Conservation (phyloP, 2,797 vertebrate genomes). For the Muscicapa striata region DNA sequence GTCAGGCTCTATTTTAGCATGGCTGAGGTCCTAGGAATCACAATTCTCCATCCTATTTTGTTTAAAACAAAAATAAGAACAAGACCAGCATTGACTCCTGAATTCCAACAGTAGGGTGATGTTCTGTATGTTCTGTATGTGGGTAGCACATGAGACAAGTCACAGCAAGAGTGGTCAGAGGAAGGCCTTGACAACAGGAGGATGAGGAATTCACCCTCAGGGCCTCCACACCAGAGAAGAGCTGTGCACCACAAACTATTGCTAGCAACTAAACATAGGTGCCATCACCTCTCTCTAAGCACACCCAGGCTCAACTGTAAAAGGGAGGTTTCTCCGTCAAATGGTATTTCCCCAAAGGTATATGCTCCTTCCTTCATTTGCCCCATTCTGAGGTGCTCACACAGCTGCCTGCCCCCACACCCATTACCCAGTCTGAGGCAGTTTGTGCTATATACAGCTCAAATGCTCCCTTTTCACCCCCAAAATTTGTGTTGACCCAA, state of each 20-base stretch:
- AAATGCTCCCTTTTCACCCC: neutral
- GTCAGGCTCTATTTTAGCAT: neutral
- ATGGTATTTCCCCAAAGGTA: neutral
- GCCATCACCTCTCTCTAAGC: neutral
- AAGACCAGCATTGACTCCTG: neutral
- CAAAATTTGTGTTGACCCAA: neutral
- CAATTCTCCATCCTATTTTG: neutral
- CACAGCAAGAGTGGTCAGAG: neutral
- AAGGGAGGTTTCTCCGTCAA: neutral
- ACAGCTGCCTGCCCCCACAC: neutral
- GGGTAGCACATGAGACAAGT: neutral
- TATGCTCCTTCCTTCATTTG: neutral
- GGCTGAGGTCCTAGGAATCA: neutral
- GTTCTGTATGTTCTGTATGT: neutral
- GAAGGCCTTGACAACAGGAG: neutral
- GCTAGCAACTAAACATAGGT: neutral
- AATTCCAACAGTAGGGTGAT: neutral
- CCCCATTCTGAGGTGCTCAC: neutral
- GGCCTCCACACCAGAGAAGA: neutral
- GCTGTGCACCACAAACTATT: neutral
- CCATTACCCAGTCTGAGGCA: neutral
- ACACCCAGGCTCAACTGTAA: neutral
- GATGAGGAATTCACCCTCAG: neutral
- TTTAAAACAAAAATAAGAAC: neutral
- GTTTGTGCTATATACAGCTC: neutral